Conservation (phyloP, 2,113 vertebrate genomes). For the Gymnorhina tibicen region DNA sequence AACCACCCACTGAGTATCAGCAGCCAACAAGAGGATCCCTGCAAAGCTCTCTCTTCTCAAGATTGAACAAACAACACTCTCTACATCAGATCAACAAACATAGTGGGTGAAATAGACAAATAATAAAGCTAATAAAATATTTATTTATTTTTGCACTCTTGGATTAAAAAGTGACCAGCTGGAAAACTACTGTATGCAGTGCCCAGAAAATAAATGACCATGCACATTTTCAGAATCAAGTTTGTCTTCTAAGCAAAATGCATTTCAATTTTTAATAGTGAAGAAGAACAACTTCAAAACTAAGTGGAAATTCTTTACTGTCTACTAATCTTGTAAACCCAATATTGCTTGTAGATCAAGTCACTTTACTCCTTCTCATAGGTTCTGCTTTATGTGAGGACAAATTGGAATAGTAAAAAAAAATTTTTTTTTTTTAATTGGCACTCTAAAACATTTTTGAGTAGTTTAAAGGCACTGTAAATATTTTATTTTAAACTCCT, state of each 20-base stretch:
- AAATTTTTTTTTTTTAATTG: not conserved
- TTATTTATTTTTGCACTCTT: not conserved
- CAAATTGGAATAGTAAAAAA: not conserved
- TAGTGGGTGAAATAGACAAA: not conserved
- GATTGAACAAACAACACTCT: not conserved
- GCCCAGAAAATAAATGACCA: not conserved
- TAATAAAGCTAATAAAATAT: not conserved
- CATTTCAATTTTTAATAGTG: not conserved
- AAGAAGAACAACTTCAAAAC: not conserved
- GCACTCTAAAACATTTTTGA: not conserved
- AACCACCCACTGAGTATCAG: not conserved
- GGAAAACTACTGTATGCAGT: not conserved
- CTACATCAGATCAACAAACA: not conserved
- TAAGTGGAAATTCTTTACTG: not conserved
- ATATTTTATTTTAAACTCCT: not conserved
- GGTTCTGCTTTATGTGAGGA: not conserved
- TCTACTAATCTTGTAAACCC: not conserved
- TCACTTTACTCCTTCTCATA: not conserved
- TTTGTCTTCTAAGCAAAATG: not conserved
- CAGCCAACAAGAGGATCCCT: not conserved
- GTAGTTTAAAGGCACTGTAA: not conserved
- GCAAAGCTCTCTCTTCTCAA: not conserved
- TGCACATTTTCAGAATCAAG: not conserved
- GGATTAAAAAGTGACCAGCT: not conserved
- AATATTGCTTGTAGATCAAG: not conserved